Conservation (phyloP, 2,797 vertebrate species). For the Sparus aurata region DNA sequence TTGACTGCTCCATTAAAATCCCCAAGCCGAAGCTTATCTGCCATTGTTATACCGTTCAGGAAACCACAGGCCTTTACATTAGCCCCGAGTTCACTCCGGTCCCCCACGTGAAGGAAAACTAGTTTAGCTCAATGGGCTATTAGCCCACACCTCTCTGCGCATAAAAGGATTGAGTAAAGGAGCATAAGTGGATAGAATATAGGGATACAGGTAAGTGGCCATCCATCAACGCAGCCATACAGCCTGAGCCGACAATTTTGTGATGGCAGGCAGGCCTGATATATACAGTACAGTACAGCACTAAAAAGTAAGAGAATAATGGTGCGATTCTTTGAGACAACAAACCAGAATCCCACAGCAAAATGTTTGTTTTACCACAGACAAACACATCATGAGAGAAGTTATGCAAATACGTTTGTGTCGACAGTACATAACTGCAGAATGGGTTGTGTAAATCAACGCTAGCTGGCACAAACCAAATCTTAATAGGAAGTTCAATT, state of each 20-base stretch:
- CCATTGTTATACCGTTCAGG: constrained; percentile 49
- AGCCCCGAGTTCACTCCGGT: constrained; percentile 41
- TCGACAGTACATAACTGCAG: not conserved
- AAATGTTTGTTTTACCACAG: constrained; percentile 8
- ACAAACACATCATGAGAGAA: not conserved
- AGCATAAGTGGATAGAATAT: constrained; percentile 52
- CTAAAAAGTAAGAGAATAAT: constrained; percentile 14
- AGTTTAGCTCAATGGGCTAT: constrained; percentile 63
- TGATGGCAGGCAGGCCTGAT: constrained; percentile 17
- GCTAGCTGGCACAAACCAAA: not conserved
- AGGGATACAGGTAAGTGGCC: constrained; percentile 52
- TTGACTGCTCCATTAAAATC: constrained; percentile 53
- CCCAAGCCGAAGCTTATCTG: constrained; percentile 42
- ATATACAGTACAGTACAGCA: not conserved
- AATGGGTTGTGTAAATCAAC: not conserved
- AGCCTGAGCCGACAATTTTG: constrained; percentile 15
- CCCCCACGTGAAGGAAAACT: constrained; percentile 53
- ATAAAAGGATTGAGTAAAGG: constrained; percentile 51
- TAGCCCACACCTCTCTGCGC: constrained; percentile 56
- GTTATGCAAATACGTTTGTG: not conserved
- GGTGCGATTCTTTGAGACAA: constrained; percentile 8
- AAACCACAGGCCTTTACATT: constrained; percentile 49
- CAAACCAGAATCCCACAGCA: constrained; percentile 13
- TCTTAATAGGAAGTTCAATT: constrained; percentile 5
- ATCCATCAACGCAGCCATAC: constrained; percentile 51